Evolutionary conservation across 2,113 vertebrate species (phyloP), one percentile per base, ranked within the genome.

Genomic region (Xenus cinereus): DNA sequence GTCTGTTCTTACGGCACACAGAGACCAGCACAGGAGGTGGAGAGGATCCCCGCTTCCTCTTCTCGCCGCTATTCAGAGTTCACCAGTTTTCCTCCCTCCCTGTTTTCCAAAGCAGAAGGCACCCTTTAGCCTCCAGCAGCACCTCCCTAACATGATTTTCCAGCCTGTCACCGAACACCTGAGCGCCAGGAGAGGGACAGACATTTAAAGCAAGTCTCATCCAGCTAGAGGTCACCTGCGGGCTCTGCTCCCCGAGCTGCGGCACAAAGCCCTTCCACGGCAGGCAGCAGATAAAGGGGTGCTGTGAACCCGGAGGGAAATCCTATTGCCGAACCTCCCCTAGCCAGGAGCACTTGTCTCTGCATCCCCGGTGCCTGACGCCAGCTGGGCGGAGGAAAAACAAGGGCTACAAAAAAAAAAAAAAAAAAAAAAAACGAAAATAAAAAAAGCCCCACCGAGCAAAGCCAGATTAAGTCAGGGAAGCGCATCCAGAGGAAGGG

Each of bases 371-470:
- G 54, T 5, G 84, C 83, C 71, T 83, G 73, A 82, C 17, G 56
- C 83, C 92, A 83, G 81, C 95, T 68, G 82, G 78, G 95, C 18
- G 37, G 90, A 71, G 79, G 81, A 46, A 85, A 87, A 82, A 81
- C 75, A 91, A 69, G 69, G 60, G 64, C 77, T 84, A 41, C 37
- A 12, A 81, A 68, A 68, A 69, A 60, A 15, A 37, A 35, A 10
- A 71, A 64, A 63, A 64, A 60, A 15, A 35, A 35, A n/a, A 43
- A 48, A 10, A 39, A 39, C 37, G 57, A 68, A 37, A 39, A 48
- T 16, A 60, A 75, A 37, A 59, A 35, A 43, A 12, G 85, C 84
- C 90, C 75, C 48, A 45, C 4, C 0, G 67, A 92, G 74, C 83
- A 81, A 56, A 80, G 32, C 14, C 37, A 45, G 48, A 75, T 80